phyloP scores from a whole-genome alignment of 2,888 invertebrate genomes.

The Thumatha senex region DNA sequence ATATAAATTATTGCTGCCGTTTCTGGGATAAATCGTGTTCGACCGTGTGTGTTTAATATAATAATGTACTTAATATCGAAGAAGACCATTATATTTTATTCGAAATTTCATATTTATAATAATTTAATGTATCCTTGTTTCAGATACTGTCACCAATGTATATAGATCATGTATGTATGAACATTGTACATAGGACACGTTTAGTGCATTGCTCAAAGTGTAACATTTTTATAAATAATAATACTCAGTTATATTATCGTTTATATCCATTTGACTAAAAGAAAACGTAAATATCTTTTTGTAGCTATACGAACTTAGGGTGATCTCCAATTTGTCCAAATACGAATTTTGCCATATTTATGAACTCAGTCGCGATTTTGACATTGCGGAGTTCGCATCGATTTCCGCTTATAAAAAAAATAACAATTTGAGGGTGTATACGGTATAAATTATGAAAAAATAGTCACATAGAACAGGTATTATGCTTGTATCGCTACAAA shows the following conservation, averaged over 20 bases:
- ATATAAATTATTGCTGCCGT: too few species aligned
- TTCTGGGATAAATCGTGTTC: too few species aligned
- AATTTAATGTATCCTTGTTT: conserved; percentile 19
- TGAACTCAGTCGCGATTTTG: too few species aligned
- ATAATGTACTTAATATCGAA: too few species aligned
- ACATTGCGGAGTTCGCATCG: too few species aligned
- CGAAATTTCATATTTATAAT: too few species aligned
- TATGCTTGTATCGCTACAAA: conserved; percentile 7
- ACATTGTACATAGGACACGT: conserved; percentile 40
- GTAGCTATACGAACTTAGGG: conserved; percentile 8
- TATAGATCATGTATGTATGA: conserved; percentile 39
- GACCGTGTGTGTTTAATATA: too few species aligned
- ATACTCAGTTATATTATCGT: conserved; percentile 46
- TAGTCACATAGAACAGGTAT: too few species aligned
- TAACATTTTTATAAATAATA: conserved; percentile 44
- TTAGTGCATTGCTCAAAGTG: conserved; percentile 58
- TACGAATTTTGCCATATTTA: too few species aligned
- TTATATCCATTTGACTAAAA: conserved; percentile 18
- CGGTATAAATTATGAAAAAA: not conserved
- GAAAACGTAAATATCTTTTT: not conserved
- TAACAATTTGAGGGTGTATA: not conserved
- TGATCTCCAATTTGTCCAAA: too few species aligned
- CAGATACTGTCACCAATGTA: conserved; percentile 35
- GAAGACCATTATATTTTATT: too few species aligned
- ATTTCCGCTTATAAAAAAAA: too few species aligned